Evolutionary conservation across 2,888 invertebrate genomes (phyloP).

Genomic region (Ashinkailepas kermadecensis): DNA sequence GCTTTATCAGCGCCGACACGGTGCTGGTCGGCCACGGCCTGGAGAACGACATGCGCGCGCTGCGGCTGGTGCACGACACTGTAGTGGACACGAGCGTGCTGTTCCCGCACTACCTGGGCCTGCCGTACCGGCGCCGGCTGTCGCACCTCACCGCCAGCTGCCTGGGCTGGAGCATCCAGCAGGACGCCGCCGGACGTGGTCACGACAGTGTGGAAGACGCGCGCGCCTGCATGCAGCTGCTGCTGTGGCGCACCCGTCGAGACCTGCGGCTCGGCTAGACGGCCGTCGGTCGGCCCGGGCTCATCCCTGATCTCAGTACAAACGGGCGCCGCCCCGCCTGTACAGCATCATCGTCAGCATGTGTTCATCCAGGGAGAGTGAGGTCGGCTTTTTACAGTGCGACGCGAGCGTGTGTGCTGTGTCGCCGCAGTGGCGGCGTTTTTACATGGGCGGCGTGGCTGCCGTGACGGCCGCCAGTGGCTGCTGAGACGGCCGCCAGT

Average conservation of each 20-base stretch:
- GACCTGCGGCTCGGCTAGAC: neutral
- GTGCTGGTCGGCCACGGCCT: slow-evolving; percentile 46
- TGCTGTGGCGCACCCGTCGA: slow-evolving; percentile 16
- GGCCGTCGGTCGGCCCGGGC: neutral
- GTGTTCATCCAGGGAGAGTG: neutral
- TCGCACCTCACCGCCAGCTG: slow-evolving; percentile 41
- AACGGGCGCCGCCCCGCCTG: slow-evolving; percentile 20
- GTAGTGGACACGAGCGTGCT: slow-evolving; percentile 45
- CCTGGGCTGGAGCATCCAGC: slow-evolving; percentile 44
- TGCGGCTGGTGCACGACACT: slow-evolving; percentile 40
- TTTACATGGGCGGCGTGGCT: neutral
- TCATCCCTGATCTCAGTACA: slow-evolving; percentile 27
- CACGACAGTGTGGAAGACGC: slow-evolving; percentile 48
- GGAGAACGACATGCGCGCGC: slow-evolving; percentile 44
- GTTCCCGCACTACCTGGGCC: slow-evolving; percentile 44
- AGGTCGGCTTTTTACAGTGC: neutral
- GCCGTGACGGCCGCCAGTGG: no score
- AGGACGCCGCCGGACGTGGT: slow-evolving; percentile 42
- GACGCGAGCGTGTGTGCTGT: neutral
- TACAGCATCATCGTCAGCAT: neutral
- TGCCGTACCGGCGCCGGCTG: slow-evolving; percentile 44
- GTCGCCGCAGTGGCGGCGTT: neutral
- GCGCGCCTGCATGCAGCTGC: slow-evolving; percentile 42
- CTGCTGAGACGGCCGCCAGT: no score
- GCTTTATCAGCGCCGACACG: slow-evolving; percentile 40